Evolutionary conservation across 2,113 vertebrate genomes (phyloP).

Genomic region (Lethenteron reissneri): DNA sequence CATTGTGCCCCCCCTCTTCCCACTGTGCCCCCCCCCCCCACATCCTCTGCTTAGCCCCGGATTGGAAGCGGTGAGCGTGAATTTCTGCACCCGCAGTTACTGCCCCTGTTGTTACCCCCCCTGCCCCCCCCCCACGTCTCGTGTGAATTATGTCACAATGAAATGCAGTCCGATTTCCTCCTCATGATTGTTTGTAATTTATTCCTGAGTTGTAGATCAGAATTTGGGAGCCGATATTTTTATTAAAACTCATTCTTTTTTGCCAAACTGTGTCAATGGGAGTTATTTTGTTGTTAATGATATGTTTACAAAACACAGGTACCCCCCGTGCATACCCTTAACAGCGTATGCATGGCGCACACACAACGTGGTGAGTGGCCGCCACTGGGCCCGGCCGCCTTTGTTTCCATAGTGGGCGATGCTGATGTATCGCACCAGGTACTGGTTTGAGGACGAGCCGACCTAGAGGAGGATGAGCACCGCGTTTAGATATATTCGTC

Average conservation of each 20-base stretch:
- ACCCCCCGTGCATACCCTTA: too few species aligned
- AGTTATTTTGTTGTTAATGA: too few species aligned
- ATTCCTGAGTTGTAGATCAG: slow-evolving; percentile 5
- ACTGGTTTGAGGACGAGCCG: too few species aligned
- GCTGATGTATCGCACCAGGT: too few species aligned
- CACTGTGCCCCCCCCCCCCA: background rate
- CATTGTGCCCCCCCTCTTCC: background rate
- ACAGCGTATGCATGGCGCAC: too few species aligned
- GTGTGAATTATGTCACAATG: background rate
- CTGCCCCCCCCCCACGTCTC: background rate
- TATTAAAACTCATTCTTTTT: slow-evolving; percentile 1
- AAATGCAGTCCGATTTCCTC: background rate
- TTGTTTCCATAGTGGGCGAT: too few species aligned
- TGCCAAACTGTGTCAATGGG: background rate
- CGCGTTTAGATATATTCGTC: too few species aligned
- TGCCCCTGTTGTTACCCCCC: background rate
- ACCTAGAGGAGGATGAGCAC: too few species aligned
- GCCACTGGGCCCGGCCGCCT: too few species aligned
- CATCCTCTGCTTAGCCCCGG: background rate
- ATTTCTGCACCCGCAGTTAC: background rate
- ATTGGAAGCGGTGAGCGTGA: background rate
- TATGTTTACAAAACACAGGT: too few species aligned
- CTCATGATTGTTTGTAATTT: background rate
- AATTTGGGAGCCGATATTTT: slow-evolving; percentile 5
- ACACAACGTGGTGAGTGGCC: too few species aligned